A percentile compares a stretch with the other conserved stretches of the same genome.
Conservation (phyloP, 2,113 vertebrate genomes). For the Oncorhynchus mykiss region DNA sequence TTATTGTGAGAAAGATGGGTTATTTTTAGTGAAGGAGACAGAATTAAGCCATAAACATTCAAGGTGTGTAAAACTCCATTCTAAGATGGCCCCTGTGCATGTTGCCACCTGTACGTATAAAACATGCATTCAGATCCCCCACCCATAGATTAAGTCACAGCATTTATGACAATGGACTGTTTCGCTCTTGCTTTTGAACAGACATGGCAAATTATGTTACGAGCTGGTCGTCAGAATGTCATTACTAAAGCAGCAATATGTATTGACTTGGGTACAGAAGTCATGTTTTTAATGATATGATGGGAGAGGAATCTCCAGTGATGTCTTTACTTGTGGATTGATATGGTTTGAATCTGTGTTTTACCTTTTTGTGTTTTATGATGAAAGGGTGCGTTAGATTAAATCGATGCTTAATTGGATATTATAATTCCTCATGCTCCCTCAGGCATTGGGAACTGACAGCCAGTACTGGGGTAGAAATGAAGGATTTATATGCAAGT, state of each 20-base stretch:
- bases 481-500: slow-evolving; percentile 51
- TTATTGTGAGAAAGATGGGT: neutral
- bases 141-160: neutral
- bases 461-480: slow-evolving; percentile 6
- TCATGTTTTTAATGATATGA: slow-evolving; percentile 16
- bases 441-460: neutral
- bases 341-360: slow-evolving; percentile 23
- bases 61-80: neutral
- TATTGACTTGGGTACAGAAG: slow-evolving; percentile 15
- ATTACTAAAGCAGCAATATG: slow-evolving; percentile 31
- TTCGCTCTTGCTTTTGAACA: slow-evolving; percentile 26
- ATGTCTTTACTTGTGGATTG: slow-evolving; percentile 27
- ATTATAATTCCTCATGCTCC: slow-evolving; percentile 37
- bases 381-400: slow-evolving; percentile 36
- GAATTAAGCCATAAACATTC: slow-evolving; percentile 40
- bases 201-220: slow-evolving; percentile 15
- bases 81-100: slow-evolving; percentile 1
- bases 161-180: slow-evolving; percentile 20
- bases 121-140: neutral
- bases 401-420: slow-evolving; percentile 48
- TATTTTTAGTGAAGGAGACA: neutral
- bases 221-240: slow-evolving; percentile 13
- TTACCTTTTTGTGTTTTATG: slow-evolving; percentile 20
- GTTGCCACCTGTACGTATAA: slow-evolving; percentile 5
- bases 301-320: slow-evolving; percentile 30